phyloP scores from a whole-genome alignment of 2,888 invertebrate species.

The Arrhopalites spinosus region DNA sequence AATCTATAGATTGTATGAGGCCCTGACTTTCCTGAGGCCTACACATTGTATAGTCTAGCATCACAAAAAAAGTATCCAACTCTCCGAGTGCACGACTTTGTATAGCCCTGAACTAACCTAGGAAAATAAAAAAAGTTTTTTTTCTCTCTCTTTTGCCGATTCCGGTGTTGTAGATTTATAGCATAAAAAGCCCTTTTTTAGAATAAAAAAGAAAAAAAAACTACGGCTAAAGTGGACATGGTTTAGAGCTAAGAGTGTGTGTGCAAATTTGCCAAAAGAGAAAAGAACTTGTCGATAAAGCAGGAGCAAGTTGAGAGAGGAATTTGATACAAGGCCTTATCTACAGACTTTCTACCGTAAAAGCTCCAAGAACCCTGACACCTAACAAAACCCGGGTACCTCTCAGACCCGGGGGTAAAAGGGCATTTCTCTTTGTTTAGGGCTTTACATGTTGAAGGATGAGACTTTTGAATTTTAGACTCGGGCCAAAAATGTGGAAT shows the following conservation, averaged over 20 bases:
- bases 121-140: neutral
- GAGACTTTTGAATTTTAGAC: too few species aligned
- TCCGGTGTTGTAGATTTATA: neutral
- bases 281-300: conserved; percentile 1
- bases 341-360: too few species aligned
- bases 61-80: too few species aligned
- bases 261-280: neutral
- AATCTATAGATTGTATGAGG: too few species aligned
- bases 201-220: neutral
- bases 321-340: neutral
- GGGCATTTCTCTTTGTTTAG: too few species aligned
- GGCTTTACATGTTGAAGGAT: too few species aligned
- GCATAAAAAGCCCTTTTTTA: neutral
- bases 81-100: neutral
- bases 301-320: neutral
- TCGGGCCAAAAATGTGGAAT: too few species aligned
- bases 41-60: too few species aligned
- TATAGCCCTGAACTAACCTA: neutral
- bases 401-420: too few species aligned
- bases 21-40: too few species aligned
- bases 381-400: too few species aligned
- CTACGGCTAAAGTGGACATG: neutral
- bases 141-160: neutral
- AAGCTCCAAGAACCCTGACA: too few species aligned
- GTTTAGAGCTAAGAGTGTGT: neutral